Evolutionary conservation across 1,140 invertebrate genomes (phyloP).

Genomic region (Pseudoatta argentina): DNA sequence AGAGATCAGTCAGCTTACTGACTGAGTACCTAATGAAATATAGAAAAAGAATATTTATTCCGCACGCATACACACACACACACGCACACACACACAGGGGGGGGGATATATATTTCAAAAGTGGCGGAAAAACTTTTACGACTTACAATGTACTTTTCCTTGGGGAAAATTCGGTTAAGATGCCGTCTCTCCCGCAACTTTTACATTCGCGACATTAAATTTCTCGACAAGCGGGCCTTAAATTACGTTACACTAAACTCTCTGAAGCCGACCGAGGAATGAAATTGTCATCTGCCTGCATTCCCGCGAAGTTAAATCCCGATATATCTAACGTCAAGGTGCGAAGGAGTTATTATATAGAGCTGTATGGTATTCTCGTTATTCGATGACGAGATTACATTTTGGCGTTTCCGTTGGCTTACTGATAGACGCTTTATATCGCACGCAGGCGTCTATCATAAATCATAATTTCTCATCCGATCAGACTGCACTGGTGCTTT

Average conservation of each 20-base stretch:
- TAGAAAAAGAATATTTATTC: constrained; percentile 39
- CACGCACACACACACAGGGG: not conserved
- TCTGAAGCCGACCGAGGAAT: constrained; percentile 26
- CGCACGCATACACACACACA: not conserved
- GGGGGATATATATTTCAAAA: constrained; percentile 24
- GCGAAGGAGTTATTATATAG: constrained; percentile 23
- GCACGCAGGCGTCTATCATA: constrained; percentile 41
- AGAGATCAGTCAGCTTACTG: not conserved
- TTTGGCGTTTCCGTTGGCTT: constrained; percentile 38
- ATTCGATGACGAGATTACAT: constrained; percentile 26
- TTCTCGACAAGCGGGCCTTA: constrained; percentile 32
- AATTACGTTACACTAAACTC: constrained; percentile 36
- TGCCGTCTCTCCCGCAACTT: constrained; percentile 44
- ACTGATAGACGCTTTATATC: constrained; percentile 42
- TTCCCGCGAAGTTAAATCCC: constrained; percentile 8
- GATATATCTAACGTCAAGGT: not conserved
- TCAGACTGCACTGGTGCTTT: constrained; percentile 54
- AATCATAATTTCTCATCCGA: constrained; percentile 61
- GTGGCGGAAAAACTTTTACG: constrained; percentile 36
- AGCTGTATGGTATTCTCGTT: constrained; percentile 5
- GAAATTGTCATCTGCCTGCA: constrained; percentile 22
- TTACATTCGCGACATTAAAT: constrained; percentile 44
- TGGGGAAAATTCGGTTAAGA: constrained; percentile 38
- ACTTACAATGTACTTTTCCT: constrained; percentile 43
- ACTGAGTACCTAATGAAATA: not conserved